Conservation (phyloP, 1,140 invertebrate species). For the Tetragonula clypearis region DNA sequence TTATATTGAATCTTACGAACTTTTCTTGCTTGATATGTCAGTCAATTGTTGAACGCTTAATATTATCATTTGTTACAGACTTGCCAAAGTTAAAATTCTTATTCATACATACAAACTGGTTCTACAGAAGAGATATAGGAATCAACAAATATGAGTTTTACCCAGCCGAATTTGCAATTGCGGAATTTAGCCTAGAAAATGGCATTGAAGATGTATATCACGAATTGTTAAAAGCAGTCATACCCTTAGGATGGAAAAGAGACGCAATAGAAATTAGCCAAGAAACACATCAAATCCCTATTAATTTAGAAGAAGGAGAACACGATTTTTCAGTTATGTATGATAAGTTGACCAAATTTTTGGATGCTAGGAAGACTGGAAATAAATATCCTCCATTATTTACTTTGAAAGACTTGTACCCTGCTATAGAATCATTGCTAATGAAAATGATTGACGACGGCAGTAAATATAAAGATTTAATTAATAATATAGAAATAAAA, state of each 20-base stretch:
- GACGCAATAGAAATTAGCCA: constrained; percentile 79
- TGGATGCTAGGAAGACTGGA: constrained; percentile 16
- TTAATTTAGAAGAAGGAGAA: constrained; percentile 70
- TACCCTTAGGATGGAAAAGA: constrained; percentile 81
- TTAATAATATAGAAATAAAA: constrained; percentile 1
- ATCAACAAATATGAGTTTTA: constrained; percentile 67
- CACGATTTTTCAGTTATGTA: constrained; percentile 54
- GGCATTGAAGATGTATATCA: constrained; percentile 82
- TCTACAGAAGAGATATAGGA: constrained; percentile 66
- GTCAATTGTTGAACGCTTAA: constrained; percentile 5
- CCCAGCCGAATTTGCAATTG: constrained; percentile 78
- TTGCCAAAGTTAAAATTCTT: constrained; percentile 71
- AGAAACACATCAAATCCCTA: constrained; percentile 81
- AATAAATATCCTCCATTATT: constrained; percentile 48
- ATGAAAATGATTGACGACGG: constrained; percentile 5
- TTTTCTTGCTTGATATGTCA: constrained; percentile 8
- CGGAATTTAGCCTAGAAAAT: constrained; percentile 80
- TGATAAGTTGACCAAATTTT: constrained; percentile 2
- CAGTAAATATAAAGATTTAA: constrained; percentile 2
- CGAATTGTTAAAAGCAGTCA: constrained; percentile 79
- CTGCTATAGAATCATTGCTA: constrained; percentile 41
- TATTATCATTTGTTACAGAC: constrained; percentile 51
- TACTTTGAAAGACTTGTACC: neutral
- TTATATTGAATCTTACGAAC: constrained; percentile 4
- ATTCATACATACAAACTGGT: constrained; percentile 80